phyloP scores from a whole-genome alignment of 2,888 invertebrate species.

The Coenonympha glycerion region DNA sequence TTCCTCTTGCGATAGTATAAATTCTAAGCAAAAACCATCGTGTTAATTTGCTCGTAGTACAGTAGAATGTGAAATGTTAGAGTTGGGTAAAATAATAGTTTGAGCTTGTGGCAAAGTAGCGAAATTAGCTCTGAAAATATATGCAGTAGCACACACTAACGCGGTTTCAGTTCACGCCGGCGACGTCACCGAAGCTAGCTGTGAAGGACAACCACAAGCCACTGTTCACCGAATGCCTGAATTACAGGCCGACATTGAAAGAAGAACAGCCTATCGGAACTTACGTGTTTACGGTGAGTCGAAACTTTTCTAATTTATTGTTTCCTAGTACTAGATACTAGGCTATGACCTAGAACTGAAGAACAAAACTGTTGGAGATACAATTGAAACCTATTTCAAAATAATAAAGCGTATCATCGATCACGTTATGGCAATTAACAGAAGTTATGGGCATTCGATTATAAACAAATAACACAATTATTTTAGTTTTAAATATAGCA shows the following conservation, averaged over 20 bases:
- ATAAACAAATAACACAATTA: no score
- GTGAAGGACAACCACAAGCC: constrained; percentile 89
- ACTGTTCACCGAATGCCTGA: constrained; percentile 87
- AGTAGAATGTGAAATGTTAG: background rate
- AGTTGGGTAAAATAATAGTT: constrained; percentile 4
- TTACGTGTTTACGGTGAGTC: constrained; percentile 82
- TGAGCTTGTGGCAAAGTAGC: constrained; percentile 5
- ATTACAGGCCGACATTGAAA: constrained; percentile 86
- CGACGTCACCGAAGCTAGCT: constrained; percentile 54
- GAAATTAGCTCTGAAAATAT: constrained; percentile 34
- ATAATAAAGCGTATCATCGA: no score
- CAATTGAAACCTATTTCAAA: no score
- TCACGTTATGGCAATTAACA: no score
- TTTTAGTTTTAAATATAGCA: no score
- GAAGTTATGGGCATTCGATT: no score
- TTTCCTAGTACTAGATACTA: no score
- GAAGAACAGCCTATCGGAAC: constrained; percentile 85
- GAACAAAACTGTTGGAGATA: no score
- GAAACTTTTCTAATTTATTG: background rate
- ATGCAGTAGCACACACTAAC: constrained; percentile 46
- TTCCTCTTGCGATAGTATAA: background rate
- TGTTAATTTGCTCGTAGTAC: background rate
- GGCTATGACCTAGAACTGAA: no score
- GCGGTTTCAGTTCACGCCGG: constrained; percentile 61
- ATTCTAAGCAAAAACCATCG: background rate